Evolutionary conservation across 2,113 vertebrate genomes (phyloP), one percentile per base, ranked within the genome.

Genomic region (Periophthalmus modestus): DNA sequence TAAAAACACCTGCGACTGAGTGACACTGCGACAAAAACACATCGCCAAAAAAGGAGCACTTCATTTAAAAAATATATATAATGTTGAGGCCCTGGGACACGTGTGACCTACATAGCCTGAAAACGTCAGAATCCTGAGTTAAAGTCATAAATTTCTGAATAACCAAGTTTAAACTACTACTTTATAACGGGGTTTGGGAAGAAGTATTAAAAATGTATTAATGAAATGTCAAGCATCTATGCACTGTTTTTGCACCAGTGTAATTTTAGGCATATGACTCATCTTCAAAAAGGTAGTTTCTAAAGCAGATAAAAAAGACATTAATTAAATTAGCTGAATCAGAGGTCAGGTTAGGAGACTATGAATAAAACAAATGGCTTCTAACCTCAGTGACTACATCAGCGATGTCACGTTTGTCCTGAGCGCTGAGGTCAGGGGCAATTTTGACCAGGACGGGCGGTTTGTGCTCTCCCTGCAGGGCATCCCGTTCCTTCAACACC

Each of bases 361-460:
- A 21, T 47, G 39, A 67, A 67, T 48, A 67, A 67, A 67, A 67
- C 5, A 48, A 73, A 12, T 21, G 54, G 52, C 3, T 23, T 65
- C 89, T 68, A 67, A 98, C 97, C 97, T 98, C 94, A 1, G 86
- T 93, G 65, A 97, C 81, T 34, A 98, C 87, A 0, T 92, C 92
- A 36, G 97, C 97, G 0, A 98, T 95, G 79, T 99, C 96, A 86
- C 79, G 86, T 84, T 97, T 98, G 91, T 98, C 96, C 87, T 94
- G 94, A 0, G 74, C 5, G 0, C 90, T 94, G 78, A 99, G 96
- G 87, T 99, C 98, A 0, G 97, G 95, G 0, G 98, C 95, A 0
- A 99, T 98, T 91, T 99, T 99, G 79, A 99, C 93, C 85, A 99
- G 88, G 47, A 99, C 89, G 0, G 96, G 95, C 0, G 95, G 96